These are phyloP conservation scores for Cephus pulcher DNA, from an alignment of 2,888 invertebrate species.

Conservation along the genomic window DNA sequence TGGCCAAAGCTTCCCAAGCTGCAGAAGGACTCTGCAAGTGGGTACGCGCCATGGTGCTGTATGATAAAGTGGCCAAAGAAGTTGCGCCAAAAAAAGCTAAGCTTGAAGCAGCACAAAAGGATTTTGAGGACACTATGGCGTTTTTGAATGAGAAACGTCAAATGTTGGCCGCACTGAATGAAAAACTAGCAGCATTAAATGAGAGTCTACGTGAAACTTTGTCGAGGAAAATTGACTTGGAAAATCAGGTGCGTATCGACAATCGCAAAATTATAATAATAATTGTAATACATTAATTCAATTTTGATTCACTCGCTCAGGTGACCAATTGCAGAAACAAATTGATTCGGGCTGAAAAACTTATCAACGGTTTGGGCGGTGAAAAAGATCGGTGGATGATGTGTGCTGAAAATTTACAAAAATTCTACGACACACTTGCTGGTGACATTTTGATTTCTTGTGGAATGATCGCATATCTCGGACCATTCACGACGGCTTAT, in stretches of 20 bases:
- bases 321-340: conserved; percentile 79
- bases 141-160: conserved; percentile 86
- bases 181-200: conserved; percentile 78
- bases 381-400: conserved; percentile 88
- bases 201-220: conserved; percentile 76
- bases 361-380: conserved; percentile 89
- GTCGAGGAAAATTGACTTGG: conserved; percentile 75
- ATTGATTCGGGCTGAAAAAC: conserved; percentile 85
- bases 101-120: conserved; percentile 82
- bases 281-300: neutral
- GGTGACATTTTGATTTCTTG: conserved; percentile 92
- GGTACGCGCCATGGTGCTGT: conserved; percentile 91
- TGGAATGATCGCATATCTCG: conserved; percentile 90
- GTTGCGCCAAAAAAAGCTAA: conserved; percentile 89
- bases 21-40: conserved; percentile 94
- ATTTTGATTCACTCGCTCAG: conserved; percentile 15
- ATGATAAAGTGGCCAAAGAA: conserved; percentile 85
- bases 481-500: conserved; percentile 82
- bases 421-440: conserved; percentile 82
- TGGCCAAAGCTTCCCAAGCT: conserved; percentile 92
- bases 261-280: neutral
- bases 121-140: conserved; percentile 85
- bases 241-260: conserved; percentile 75
- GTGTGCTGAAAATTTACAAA: conserved; percentile 81
- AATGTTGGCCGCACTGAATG: conserved; percentile 81